phyloP scores from a whole-genome alignment of 2,888 invertebrate species.

The Synergus gifuensis region DNA sequence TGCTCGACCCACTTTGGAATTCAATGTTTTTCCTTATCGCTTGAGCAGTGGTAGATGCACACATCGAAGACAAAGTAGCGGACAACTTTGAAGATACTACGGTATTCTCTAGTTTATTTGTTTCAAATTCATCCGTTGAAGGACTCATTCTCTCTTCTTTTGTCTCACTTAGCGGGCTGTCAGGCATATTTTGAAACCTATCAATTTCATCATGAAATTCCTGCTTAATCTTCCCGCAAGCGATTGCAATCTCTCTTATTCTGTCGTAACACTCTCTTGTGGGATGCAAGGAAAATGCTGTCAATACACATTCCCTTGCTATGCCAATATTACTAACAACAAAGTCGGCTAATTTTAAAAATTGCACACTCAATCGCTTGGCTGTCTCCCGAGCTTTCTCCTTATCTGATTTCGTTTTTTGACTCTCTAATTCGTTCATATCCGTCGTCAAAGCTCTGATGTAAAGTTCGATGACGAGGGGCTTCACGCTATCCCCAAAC shows the following conservation, averaged over 20 bases:
- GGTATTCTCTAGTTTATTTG: slow-evolving; percentile 32
- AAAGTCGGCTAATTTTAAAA: slow-evolving; percentile 82
- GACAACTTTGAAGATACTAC: slow-evolving; percentile 45
- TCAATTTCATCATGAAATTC: slow-evolving; percentile 56
- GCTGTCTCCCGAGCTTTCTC: slow-evolving; percentile 80
- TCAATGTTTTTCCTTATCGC: slow-evolving; percentile 56
- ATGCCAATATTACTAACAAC: slow-evolving; percentile 81
- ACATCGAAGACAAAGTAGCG: slow-evolving; percentile 43
- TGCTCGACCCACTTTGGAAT: slow-evolving; percentile 58
- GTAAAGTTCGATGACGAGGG: slow-evolving; percentile 86
- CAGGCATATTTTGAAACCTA: slow-evolving; percentile 30
- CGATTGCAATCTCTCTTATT: slow-evolving; percentile 80
- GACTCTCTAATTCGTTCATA: slow-evolving; percentile 86
- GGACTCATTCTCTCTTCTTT: slow-evolving; percentile 43
- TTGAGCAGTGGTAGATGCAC: slow-evolving; percentile 38
- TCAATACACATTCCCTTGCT: slow-evolving; percentile 85
- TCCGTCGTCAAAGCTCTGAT: slow-evolving; percentile 87
- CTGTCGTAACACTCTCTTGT: slow-evolving; percentile 81
- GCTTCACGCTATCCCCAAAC: slow-evolving; percentile 81
- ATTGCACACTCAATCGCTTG: slow-evolving; percentile 80
- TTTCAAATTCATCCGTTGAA: slow-evolving; percentile 21
- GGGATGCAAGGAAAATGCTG: slow-evolving; percentile 88
- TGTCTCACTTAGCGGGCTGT: slow-evolving; percentile 36
- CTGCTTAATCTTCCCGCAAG: slow-evolving; percentile 78
- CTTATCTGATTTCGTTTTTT: slow-evolving; percentile 81